Evolutionary conservation across 1,140 invertebrate species (phyloP).

Genomic region (Eumeta japonica): DNA sequence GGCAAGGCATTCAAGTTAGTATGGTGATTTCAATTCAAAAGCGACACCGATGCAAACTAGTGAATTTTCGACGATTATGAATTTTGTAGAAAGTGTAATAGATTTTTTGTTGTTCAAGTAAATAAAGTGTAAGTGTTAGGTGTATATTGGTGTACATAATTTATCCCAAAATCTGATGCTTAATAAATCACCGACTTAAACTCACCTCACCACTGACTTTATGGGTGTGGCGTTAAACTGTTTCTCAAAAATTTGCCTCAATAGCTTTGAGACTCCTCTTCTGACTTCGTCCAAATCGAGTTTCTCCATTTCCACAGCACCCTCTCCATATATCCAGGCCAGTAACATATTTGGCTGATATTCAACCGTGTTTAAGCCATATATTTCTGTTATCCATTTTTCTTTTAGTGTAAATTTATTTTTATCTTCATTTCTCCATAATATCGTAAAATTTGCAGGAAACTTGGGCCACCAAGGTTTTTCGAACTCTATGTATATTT

Average conservation of each 20-base stretch:
- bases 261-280: slow-evolving; percentile 45
- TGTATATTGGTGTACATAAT: too few species aligned
- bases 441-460: slow-evolving; percentile 48
- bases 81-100: too few species aligned
- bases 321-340: slow-evolving; percentile 61
- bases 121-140: too few species aligned
- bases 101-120: too few species aligned
- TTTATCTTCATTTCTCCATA: slow-evolving; percentile 62
- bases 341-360: slow-evolving; percentile 68
- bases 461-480: slow-evolving; percentile 63
- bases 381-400: slow-evolving; percentile 64
- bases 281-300: slow-evolving; percentile 50
- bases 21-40: too few species aligned
- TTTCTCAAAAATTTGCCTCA: slow-evolving; percentile 30
- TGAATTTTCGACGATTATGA: too few species aligned
- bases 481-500: slow-evolving; percentile 72
- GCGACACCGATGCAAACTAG: too few species aligned
- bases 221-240: slow-evolving; percentile 31
- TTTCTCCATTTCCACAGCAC: slow-evolving; percentile 60
- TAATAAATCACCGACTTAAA: too few species aligned
- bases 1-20: too few species aligned
- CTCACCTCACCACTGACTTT: slow-evolving; percentile 30
- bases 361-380: slow-evolving; percentile 65
- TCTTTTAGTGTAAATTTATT: slow-evolving; percentile 29
- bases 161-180: too few species aligned